Base-by-base conservation (phyloP, 2,888 invertebrate species). In the Galerucella calmariensis region DNA sequence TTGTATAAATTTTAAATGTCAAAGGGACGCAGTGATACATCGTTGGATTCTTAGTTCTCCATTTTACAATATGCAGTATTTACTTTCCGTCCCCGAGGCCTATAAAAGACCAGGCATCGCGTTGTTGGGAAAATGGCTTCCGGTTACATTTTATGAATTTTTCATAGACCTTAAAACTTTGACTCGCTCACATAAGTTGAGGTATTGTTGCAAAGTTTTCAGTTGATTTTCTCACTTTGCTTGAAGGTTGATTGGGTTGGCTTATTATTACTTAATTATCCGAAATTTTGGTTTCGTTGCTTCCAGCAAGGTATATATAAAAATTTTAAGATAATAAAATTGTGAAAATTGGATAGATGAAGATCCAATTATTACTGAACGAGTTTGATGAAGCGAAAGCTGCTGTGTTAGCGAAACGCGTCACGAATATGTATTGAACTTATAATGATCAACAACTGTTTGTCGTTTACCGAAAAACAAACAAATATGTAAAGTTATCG, bases 141-240 rank as follows among this genome's bases (percentile, higher is more conserved):
- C 56, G 56, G 56, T 56, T 56, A 56, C 56, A 56, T 56, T 56
- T 16, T 56, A 56, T 56, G 56, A 56, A 56, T 56, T 56, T 56
- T 56, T 56, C 56, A 56, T 56, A 56, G 56, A 56, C 56, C 9
- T 20, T 16, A 10, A 56, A 56, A 56, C 56, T 56, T 56, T 20
- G 10, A 20, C 20, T 20, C 53, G 12, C 56, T 56, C 9, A 56
- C 16, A 16, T 56, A 56, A 56, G 56, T 56, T 10, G 20, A 2
- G 56, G 16, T 16, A 56, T 20, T 56, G 56, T 56, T 56, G 16
- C 20, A 56, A 56, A 56, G 56, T 56, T 56, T 56, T 10, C 1
- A 20, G 20, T 20, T 56, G 5, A 56, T 20, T 20, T 56, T 20
- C 10, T 56, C 10, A 56, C 56, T 56, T 56, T 56, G 56, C 16